Evolutionary conservation across 2,113 vertebrate species (phyloP), one percentile per base, ranked within the genome.

Genomic region (Pavo muticus): DNA sequence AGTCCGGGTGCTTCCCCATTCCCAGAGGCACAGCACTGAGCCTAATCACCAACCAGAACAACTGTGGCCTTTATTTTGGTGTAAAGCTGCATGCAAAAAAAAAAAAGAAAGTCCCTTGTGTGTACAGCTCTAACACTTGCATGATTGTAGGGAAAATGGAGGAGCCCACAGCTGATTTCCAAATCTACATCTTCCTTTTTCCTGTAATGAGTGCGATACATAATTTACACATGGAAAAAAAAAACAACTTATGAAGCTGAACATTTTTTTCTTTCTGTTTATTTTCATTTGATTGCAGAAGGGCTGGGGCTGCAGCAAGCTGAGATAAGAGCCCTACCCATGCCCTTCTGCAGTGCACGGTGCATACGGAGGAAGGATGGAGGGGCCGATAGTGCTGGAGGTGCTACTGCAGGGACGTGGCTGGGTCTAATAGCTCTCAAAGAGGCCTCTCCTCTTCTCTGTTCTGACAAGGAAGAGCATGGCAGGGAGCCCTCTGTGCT

Each of bases 1-100:
- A 69, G 60, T 86, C 67, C 69, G 73, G 0, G 0, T 74, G 90
- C 76, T 91, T 93, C 90, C 23, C 88, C 73, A 75, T 86, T 91
- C 95, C 85, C 94, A 95, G 79, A 93, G 88, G 93, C 88, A 81
- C 86, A 94, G 91, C 87, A 67, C 60, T 71, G 85, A 88, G 88
- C 76, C 88, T 95, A 95, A 95, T 95, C 94, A 93, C 83, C 47
- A 78, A 12, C 57, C 60, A 68, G 85, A 94, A 95, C 93, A 95
- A 95, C 72, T 39, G 83, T 88, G 73, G 88, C 85, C 90, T 95
- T 95, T 93, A 95, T 95, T 93, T 93, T 95, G 88, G 91, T 77
- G 65, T 95, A 94, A 95, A 93, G 91, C 82, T 88, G 72, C 69
- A 71, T 44, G 52, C 86, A 88, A 82, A 69, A 94, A 82, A 88